Conservation (phyloP, 1,140 invertebrate species). For the Lepeophtheirus salmonis region DNA sequence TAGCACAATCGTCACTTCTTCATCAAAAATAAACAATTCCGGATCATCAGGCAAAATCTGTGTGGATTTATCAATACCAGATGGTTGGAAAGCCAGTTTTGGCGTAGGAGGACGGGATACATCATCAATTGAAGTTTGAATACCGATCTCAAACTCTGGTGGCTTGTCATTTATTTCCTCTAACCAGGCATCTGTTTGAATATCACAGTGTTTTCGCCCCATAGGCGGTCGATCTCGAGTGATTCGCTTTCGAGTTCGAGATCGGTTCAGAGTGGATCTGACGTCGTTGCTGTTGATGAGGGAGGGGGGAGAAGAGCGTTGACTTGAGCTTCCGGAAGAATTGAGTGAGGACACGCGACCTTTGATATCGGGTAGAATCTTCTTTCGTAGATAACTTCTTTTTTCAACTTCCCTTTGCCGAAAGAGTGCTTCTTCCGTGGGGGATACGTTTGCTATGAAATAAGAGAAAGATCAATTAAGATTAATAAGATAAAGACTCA, state of each 20-base stretch:
- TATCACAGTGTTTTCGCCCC: neutral
- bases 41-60: slow-evolving; percentile 6
- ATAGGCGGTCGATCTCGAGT: neutral
- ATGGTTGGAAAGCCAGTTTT: neutral
- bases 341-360: neutral
- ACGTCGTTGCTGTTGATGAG: neutral
- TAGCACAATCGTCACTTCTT: slow-evolving; percentile 6
- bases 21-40: slow-evolving; percentile 10
- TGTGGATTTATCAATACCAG: neutral
- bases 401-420: neutral
- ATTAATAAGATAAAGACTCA: neutral
- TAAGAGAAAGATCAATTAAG: no score
- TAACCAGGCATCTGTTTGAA: neutral
- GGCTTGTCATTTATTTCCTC: neutral
- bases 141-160: neutral
- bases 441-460: neutral
- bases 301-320: neutral
- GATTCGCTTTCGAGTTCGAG: neutral
- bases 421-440: neutral
- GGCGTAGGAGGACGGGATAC: neutral
- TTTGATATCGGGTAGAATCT: neutral
- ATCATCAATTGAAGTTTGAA: neutral
- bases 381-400: neutral
- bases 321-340: neutral
- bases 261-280: neutral